Evolutionary conservation across 1,140 invertebrate genomes (phyloP).

Genomic region (Drosophila gunungcola): DNA sequence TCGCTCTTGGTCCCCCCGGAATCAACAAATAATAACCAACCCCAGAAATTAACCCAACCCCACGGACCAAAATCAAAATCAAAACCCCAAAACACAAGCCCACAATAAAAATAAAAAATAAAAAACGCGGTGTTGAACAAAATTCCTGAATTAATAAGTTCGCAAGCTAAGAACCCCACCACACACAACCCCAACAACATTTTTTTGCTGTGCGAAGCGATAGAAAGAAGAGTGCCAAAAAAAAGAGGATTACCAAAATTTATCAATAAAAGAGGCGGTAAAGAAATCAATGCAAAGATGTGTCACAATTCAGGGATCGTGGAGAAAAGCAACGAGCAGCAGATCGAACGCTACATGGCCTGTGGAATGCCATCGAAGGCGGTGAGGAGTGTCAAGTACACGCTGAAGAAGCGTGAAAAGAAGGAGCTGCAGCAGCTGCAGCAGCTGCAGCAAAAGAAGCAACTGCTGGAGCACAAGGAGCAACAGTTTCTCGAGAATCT

Average conservation of each 20-base stretch:
- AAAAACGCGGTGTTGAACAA: conserved; percentile 9
- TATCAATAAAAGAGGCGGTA: not conserved
- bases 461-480: conserved; percentile 24
- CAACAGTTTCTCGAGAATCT: conserved; percentile 35
- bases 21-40: conserved; percentile 5
- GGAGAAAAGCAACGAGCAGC: conserved; percentile 71
- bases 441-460: conserved; percentile 8
- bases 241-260: conserved; percentile 9
- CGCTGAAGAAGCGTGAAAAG: conserved; percentile 73
- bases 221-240: conserved; percentile 27
- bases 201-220: conserved; percentile 29
- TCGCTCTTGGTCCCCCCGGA: conserved; percentile 9
- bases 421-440: conserved; percentile 25
- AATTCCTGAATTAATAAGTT: not conserved
- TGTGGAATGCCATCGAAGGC: conserved; percentile 79
- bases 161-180: not conserved
- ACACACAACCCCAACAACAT: not conserved
- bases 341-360: conserved; percentile 77
- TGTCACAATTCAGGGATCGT: conserved; percentile 78
- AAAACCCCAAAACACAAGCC: too few species aligned
- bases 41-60: conserved; percentile 6
- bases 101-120: not conserved
- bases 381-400: conserved; percentile 73
- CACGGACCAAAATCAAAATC: not conserved
- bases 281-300: conserved; percentile 77